phyloP scores from a whole-genome alignment of 35 echinoderm and acorn worm species.

The Stichopus chloronotus region DNA sequence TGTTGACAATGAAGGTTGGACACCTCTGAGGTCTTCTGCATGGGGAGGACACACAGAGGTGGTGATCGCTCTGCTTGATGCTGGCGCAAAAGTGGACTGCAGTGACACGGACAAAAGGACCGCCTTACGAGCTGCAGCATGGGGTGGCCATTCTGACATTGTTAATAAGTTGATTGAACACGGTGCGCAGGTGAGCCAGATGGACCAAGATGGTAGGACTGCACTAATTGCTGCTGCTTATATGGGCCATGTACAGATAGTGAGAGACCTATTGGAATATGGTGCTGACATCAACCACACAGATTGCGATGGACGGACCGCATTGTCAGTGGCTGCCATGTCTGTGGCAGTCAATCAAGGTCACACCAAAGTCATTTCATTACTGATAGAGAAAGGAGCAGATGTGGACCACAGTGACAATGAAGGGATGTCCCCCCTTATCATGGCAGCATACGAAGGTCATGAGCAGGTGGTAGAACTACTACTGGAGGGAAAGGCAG shows the following conservation, averaged over 20 bases:
- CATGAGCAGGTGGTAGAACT: conserved; percentile 93
- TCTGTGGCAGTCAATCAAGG: conserved; percentile 94
- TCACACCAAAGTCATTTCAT: conserved; percentile 87
- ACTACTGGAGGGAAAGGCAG: conserved; percentile 89
- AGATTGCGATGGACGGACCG: conserved; percentile 93
- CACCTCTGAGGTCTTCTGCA: conserved; percentile 95
- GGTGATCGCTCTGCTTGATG: conserved; percentile 77
- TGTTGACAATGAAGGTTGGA: conserved; percentile 98
- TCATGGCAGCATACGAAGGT: conserved; percentile 93
- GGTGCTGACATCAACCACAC: conserved; percentile 93
- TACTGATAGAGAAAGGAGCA: conserved; percentile 82
- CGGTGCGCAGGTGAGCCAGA: conserved; percentile 89
- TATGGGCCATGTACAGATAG: conserved; percentile 94
- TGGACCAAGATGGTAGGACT: conserved; percentile 93
- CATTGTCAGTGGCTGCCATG: conserved; percentile 94
- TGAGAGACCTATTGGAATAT: conserved; percentile 75
- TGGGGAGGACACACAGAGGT: conserved; percentile 99
- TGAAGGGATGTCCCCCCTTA: conserved; percentile 97
- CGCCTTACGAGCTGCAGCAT: conserved; percentile 91
- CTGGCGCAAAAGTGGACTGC: conserved; percentile 92
- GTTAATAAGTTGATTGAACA: conserved; percentile 91
- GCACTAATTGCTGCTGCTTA: conserved; percentile 97
- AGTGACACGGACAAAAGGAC: conserved; percentile 93
- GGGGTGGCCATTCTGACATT: conserved; percentile 98
- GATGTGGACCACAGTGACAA: conserved; percentile 94